These are phyloP conservation scores for Corydoras sp. DNA, from an alignment of 2,113 vertebrate genomes.

Conservation along the genomic window DNA sequence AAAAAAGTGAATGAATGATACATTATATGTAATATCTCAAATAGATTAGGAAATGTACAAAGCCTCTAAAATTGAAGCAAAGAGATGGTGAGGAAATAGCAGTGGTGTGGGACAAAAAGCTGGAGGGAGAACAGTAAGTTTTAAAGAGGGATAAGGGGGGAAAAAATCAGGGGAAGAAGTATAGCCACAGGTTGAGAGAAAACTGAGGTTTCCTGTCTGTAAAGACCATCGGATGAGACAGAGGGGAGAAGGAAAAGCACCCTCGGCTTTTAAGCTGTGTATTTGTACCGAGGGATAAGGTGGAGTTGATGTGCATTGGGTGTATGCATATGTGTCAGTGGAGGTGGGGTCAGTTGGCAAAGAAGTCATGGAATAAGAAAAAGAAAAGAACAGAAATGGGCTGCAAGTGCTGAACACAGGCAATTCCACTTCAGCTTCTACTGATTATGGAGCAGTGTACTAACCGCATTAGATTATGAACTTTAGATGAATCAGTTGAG, in stretches of 20 bases:
- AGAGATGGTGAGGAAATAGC: constrained; percentile 25
- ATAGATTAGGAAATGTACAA: constrained; percentile 8
- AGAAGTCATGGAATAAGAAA: background rate
- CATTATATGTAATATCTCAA: too few species aligned
- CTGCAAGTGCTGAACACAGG: too few species aligned
- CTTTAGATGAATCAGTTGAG: too few species aligned
- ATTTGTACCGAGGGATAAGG: constrained; percentile 34
- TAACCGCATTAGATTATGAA: too few species aligned
- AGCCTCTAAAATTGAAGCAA: constrained; percentile 37
- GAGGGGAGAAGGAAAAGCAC: constrained; percentile 47
- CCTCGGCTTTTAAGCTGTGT: constrained; percentile 53
- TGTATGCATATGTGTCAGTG: constrained; percentile 43
- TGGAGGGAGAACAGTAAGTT: constrained; percentile 26
- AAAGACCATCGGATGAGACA: constrained; percentile 54
- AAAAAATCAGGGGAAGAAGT: background rate
- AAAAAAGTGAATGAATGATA: too few species aligned
- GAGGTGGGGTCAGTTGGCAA: constrained; percentile 47
- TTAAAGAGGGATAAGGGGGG: constrained; percentile 32
- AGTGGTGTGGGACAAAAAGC: constrained; percentile 25
- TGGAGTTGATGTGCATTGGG: constrained; percentile 36
- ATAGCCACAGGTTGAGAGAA: constrained; percentile 56
- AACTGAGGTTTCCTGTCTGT: constrained; percentile 73
- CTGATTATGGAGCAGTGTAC: too few species aligned
- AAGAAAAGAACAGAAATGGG: background rate
- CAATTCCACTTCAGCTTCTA: too few species aligned